Evolutionary conservation across 1,140 invertebrate genomes (phyloP), one percentile per base, ranked within the genome.

Genomic region (Microplitis demolitor): DNA sequence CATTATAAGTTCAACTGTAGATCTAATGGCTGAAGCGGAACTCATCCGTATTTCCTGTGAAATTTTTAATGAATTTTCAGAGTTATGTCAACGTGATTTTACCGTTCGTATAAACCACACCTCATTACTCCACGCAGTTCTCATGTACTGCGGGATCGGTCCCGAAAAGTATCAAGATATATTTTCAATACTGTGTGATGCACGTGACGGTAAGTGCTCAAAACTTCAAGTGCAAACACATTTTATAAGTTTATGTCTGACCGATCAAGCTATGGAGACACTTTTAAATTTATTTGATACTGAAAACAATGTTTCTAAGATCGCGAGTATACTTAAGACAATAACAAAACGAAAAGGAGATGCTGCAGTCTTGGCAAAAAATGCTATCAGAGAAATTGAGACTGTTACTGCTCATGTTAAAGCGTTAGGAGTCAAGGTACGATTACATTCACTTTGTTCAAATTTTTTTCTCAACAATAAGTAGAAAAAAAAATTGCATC

Each of bases 91-190:
- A 53, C 89, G 91, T 58, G 92, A 92, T 83, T 93, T 94, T 68
- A 88, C 90, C 13, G 90, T 98, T 71, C 90, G 92, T 62, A 82
- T 98, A 14, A 97, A 97, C 83, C 97, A 98, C 81, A 93, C 92
- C 0, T 91, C 90, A 9, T 81, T 98, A 6, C 79, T 98, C 14
- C 89, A 92, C 77, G 92, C 93, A 0, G 89, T 98, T 56, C 87
- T 99, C 0, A 82, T 94, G 69, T 91, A 95, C 76, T 95, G 92
- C 83, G 94, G 94, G 24, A 92, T 98, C 4, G 91, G 94, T 14
- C 89, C 91, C 60, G 90, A 92, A 56, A 91, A 93, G 72, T 92
- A 94, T 79, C 81, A 88, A 9, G 88, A 91, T 56, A 89, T 95
- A 70, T 91, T 91, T 78, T 84, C 86, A 0, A 89, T 93, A 50